Evolutionary conservation across 2,113 vertebrate genomes (phyloP).

Genomic region (Sorex fumeus): DNA sequence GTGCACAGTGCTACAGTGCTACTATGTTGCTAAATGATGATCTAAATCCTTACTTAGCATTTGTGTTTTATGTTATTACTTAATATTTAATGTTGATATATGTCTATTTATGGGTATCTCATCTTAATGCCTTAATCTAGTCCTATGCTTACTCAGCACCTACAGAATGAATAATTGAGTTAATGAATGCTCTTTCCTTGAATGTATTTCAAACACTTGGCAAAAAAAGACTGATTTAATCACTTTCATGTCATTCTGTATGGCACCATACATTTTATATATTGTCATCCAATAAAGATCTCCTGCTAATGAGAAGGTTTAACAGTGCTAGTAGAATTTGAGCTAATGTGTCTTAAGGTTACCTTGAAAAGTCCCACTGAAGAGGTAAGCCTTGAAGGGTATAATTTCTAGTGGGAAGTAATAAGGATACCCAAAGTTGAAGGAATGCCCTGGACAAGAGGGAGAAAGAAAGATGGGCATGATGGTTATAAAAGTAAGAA

Average conservation of each 20-base stretch:
- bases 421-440: neutral
- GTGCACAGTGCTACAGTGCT: too few species aligned
- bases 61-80: neutral
- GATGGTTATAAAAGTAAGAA: neutral
- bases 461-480: neutral
- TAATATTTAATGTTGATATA: neutral
- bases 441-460: neutral
- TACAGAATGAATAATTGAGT: neutral
- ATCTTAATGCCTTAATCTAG: neutral
- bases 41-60: neutral
- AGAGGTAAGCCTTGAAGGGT: neutral
- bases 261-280: neutral
- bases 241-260: neutral
- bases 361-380: neutral
- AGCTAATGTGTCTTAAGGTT: neutral
- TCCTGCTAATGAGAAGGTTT: neutral
- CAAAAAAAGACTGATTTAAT: neutral
- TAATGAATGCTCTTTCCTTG: neutral
- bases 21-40: neutral
- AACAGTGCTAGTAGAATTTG: neutral
- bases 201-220: neutral
- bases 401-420: neutral
- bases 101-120: neutral
- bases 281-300: neutral
- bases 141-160: neutral